A percentile compares a stretch with the other conserved stretches of the same genome.
These are phyloP conservation scores for Ariolimax columbianus DNA, from an alignment of 2,888 invertebrate species.

Conservation along the genomic window DNA sequence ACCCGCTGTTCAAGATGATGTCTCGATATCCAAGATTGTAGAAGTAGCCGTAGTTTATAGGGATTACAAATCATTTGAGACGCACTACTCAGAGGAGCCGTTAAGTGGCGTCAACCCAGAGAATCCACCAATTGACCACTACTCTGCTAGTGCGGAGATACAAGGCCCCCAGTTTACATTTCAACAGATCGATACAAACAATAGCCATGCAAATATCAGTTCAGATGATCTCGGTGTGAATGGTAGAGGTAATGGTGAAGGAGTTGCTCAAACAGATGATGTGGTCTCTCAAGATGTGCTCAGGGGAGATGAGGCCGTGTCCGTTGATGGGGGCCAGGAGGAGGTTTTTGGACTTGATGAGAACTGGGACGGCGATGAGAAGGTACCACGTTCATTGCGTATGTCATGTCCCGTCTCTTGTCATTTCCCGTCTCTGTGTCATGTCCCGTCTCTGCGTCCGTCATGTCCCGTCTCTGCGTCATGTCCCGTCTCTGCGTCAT, in stretches of 20 bases:
- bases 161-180: background rate
- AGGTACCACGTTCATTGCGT: background rate
- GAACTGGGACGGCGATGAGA: background rate
- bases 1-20: background rate
- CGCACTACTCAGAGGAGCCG: slow-evolving; percentile 63
- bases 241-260: background rate
- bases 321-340: background rate
- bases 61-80: slow-evolving; percentile 56
- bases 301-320: background rate
- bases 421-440: no score
- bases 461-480: no score
- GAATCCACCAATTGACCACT: slow-evolving; percentile 48
- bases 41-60: slow-evolving; percentile 54
- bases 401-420: background rate
- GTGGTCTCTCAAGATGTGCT: background rate
- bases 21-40: slow-evolving; percentile 19
- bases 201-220: background rate
- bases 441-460: no score
- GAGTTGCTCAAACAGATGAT: background rate
- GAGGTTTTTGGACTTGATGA: background rate
- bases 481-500: no score
- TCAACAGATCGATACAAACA: background rate
- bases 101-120: slow-evolving; percentile 57
- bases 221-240: background rate
- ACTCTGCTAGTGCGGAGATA: slow-evolving; percentile 29